A percentile compares a stretch with the other conserved stretches of the same genome.
Evolutionary conservation across 2,797 vertebrate genomes (phyloP).

Genomic region (Lacerta bilineata): DNA sequence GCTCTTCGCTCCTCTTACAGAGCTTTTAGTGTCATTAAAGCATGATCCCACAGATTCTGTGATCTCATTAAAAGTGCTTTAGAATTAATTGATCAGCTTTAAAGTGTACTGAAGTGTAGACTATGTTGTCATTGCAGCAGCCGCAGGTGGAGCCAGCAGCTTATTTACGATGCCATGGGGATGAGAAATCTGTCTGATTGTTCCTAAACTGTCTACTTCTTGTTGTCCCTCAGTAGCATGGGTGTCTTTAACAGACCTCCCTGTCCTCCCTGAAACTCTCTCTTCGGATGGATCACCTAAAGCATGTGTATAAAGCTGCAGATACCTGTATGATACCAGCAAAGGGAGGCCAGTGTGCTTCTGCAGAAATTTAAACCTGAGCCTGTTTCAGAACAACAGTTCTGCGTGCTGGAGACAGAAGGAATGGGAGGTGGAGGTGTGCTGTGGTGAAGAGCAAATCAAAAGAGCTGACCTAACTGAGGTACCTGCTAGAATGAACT

Average conservation of each 20-base stretch:
- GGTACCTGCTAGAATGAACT: neutral
- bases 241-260: neutral
- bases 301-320: too few species aligned
- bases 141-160: neutral
- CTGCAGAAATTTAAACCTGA: neutral
- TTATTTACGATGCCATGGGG: slow-evolving; percentile 5
- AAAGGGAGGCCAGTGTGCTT: neutral
- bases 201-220: neutral
- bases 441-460: neutral
- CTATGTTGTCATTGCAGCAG: neutral
- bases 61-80: slow-evolving; percentile 7
- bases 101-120: neutral
- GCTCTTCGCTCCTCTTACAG: neutral
- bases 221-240: neutral
- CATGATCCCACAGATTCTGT: neutral
- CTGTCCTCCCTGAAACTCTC: neutral
- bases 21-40: neutral
- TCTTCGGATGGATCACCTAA: too few species aligned
- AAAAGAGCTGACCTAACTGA: neutral
- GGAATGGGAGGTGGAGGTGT: neutral
- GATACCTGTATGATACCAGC: neutral
- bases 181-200: neutral
- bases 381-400: neutral
- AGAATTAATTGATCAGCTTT: slow-evolving; percentile 2
- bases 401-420: neutral